phyloP scores from a whole-genome alignment of 2,113 vertebrate genomes.

The Neomonachus schauinslandi region DNA sequence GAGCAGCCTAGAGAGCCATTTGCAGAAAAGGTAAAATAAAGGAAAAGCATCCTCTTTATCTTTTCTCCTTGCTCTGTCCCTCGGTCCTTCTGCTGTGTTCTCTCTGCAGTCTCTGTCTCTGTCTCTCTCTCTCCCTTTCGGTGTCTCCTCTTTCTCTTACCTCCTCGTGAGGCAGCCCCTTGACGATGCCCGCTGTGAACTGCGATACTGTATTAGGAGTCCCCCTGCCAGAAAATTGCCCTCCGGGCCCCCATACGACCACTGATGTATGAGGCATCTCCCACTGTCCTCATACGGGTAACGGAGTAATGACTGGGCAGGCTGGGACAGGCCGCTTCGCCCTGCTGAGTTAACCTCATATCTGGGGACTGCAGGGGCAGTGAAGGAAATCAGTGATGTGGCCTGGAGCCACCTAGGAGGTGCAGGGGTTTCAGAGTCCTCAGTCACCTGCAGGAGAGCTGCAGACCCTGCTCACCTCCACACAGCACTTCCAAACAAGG shows the following conservation, averaged over 20 bases:
- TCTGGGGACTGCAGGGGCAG: not conserved
- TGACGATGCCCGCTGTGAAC: rapidly evolving
- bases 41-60: rapidly evolving
- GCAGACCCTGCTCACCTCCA: not conserved
- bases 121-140: not conserved
- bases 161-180: rapidly evolving
- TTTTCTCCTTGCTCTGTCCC: rapidly evolving
- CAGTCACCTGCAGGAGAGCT: not conserved
- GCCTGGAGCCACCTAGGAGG: not conserved
- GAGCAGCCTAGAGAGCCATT: not conserved
- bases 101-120: not conserved
- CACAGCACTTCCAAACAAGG: not conserved
- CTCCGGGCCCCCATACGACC: not conserved
- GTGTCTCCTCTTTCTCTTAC: rapidly evolving
- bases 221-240: slow-evolving; percentile 63
- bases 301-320: not conserved
- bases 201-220: not conserved
- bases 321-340: rapidly evolving
- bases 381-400: not conserved
- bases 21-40: not conserved
- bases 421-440: rapidly evolving
- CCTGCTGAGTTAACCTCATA: slow-evolving; percentile 67
- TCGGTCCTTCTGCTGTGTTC: not conserved
- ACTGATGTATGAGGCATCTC: slow-evolving; percentile 48
- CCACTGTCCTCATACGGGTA: slow-evolving; percentile 61